A percentile compares a stretch with the other conserved stretches of the same genome.
phyloP scores from a whole-genome alignment of 2,113 vertebrate species.

The Perca schrenkii region DNA sequence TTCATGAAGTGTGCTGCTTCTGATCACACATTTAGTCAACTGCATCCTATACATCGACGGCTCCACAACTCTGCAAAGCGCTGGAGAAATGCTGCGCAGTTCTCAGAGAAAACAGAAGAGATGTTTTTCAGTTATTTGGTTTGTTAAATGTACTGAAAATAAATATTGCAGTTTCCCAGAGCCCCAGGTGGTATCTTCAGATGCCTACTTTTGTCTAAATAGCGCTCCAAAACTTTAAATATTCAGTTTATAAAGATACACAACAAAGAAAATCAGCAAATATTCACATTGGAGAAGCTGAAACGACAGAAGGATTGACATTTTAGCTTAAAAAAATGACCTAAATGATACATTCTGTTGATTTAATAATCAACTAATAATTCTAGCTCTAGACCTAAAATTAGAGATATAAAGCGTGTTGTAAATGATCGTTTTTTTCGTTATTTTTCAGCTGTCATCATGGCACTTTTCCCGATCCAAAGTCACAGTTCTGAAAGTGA shows the following conservation, averaged over 20 bases:
- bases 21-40: background rate
- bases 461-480: background rate
- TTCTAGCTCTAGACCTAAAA: background rate
- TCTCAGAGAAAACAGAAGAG: background rate
- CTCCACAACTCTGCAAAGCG: background rate
- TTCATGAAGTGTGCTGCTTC: background rate
- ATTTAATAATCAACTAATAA: background rate
- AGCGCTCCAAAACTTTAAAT: background rate
- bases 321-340: background rate
- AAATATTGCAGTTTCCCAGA: background rate
- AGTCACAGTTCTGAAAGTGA: background rate
- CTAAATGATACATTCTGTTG: background rate
- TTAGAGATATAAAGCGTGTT: background rate
- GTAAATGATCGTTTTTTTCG: background rate
- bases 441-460: background rate
- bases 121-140: no score
- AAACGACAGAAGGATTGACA: background rate
- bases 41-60: background rate
- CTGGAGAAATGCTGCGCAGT: background rate
- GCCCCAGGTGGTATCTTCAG: background rate
- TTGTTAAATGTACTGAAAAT: background rate
- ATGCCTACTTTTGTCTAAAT: background rate
- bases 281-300: background rate
- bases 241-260: background rate
- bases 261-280: background rate